Evolutionary conservation across 2,113 vertebrate species (phyloP).

Genomic region (Muntiacus reevesi): DNA sequence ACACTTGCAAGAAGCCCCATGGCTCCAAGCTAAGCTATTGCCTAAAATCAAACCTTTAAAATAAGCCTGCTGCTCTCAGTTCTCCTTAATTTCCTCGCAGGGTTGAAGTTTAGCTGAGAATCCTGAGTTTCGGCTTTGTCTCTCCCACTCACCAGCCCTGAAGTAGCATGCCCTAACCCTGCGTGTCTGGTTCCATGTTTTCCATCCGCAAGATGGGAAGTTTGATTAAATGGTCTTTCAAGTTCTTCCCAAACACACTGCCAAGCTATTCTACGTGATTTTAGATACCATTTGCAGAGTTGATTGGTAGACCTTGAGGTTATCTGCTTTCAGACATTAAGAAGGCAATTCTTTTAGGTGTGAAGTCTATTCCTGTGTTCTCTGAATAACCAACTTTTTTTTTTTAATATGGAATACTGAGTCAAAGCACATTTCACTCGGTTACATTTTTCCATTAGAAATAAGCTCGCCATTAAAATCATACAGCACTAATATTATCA

Average conservation of each 20-base stretch:
- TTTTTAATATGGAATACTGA: not conserved
- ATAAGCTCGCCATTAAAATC: constrained; percentile 43
- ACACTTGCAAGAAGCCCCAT: not conserved
- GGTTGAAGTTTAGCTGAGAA: not conserved
- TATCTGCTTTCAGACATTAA: not conserved
- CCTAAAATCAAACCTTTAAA: constrained; percentile 32
- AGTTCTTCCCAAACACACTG: not conserved
- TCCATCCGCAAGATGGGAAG: not conserved
- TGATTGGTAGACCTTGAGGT: not conserved
- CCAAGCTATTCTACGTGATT: not conserved
- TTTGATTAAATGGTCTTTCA: not conserved
- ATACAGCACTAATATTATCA: constrained; percentile 31
- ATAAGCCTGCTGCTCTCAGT: not conserved
- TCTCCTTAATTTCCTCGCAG: not conserved
- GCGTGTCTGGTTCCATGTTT: not conserved
- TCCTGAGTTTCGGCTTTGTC: not conserved
- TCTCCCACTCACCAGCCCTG: not conserved
- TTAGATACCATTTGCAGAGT: not conserved
- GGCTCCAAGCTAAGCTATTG: not conserved
- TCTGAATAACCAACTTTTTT: not conserved
- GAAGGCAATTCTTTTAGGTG: not conserved
- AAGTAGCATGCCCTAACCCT: too few relatives aligned
- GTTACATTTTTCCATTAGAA: constrained; percentile 30
- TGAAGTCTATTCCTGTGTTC: not conserved
- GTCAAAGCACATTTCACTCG: not conserved